These are phyloP conservation scores for Machimus rusticus DNA, from an alignment of 2,888 invertebrate genomes.

Conservation along the genomic window DNA sequence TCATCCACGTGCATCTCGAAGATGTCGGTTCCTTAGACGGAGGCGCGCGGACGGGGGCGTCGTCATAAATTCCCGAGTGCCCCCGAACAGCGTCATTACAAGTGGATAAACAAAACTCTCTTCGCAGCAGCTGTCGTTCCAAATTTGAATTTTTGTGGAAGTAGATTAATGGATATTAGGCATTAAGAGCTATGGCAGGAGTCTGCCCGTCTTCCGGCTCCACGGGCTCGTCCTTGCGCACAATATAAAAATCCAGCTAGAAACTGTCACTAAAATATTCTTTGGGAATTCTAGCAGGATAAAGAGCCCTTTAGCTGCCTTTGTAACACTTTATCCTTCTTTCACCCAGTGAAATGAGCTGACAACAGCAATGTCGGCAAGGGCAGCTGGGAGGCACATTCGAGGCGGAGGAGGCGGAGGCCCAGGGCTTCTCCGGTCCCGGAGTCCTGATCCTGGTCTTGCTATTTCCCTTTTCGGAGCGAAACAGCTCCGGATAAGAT, in stretches of 20 bases:
- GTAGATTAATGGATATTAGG: conserved; percentile 31
- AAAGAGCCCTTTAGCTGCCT: conserved; percentile 37
- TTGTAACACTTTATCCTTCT: conserved; percentile 37
- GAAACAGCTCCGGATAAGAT: conserved; percentile 41
- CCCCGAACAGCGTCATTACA: not conserved
- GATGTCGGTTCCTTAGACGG: not conserved
- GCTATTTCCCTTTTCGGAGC: conserved; percentile 36
- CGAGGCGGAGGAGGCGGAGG: not conserved
- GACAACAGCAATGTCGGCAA: conserved; percentile 39
- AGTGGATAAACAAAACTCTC: conserved; percentile 27
- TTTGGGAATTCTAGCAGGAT: conserved; percentile 26
- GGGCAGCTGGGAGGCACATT: conserved; percentile 36
- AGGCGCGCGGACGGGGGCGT: not conserved
- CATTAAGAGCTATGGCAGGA: not conserved
- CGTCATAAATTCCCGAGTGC: not conserved
- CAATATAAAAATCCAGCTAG: conserved; percentile 35
- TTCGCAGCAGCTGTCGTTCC: conserved; percentile 19
- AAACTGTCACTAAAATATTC: conserved; percentile 39
- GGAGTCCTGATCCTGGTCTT: not conserved
- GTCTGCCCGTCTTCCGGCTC: not conserved
- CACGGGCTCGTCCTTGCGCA: not conserved
- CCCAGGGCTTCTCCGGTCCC: not conserved
- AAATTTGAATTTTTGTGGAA: conserved; percentile 31
- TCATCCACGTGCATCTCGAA: not conserved
- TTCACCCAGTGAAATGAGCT: conserved; percentile 39